These are phyloP conservation scores for Neosalanx taihuensis DNA, from an alignment of 2,797 vertebrate genomes.

Conservation along the genomic window DNA sequence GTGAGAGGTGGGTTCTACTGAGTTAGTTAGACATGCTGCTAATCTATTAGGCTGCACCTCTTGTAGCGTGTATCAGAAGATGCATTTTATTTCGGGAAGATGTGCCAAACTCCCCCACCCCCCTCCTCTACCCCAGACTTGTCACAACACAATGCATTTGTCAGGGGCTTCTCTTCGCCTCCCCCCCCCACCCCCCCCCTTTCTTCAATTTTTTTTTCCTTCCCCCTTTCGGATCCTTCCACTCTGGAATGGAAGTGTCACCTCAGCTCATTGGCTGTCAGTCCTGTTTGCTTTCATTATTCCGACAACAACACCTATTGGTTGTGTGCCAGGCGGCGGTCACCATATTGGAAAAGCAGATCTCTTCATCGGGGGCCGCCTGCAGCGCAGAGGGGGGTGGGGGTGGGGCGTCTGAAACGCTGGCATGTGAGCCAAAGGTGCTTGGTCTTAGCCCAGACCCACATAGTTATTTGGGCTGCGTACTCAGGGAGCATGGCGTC, in stretches of 20 bases:
- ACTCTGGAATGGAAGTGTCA: conserved; percentile 66
- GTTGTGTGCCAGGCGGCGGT: conserved; percentile 62
- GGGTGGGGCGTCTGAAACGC: conserved; percentile 56
- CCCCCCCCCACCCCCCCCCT: too few species aligned
- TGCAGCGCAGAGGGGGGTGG: conserved; percentile 53
- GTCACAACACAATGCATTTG: conserved; percentile 66
- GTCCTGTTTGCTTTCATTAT: conserved; percentile 71
- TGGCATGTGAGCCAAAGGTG: conserved; percentile 62
- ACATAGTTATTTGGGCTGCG: conserved; percentile 57
- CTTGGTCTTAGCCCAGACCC: conserved; percentile 62
- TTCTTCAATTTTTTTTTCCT: neutral
- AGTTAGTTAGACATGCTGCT: too few species aligned
- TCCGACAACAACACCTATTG: conserved; percentile 65
- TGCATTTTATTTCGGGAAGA: too few species aligned
- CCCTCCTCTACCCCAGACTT: conserved; percentile 62
- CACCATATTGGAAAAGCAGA: conserved; percentile 63
- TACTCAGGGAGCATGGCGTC: conserved; percentile 41
- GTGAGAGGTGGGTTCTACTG: too few species aligned
- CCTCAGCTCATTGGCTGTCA: conserved; percentile 70
- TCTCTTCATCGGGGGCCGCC: conserved; percentile 66
- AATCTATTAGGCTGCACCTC: neutral
- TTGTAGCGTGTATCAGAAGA: too few species aligned
- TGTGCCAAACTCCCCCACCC: neutral
- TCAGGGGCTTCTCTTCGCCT: conserved; percentile 67
- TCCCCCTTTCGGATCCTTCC: conserved; percentile 50